Conservation (phyloP, 2,888 invertebrate genomes). For the Hemaris fuciformis region DNA sequence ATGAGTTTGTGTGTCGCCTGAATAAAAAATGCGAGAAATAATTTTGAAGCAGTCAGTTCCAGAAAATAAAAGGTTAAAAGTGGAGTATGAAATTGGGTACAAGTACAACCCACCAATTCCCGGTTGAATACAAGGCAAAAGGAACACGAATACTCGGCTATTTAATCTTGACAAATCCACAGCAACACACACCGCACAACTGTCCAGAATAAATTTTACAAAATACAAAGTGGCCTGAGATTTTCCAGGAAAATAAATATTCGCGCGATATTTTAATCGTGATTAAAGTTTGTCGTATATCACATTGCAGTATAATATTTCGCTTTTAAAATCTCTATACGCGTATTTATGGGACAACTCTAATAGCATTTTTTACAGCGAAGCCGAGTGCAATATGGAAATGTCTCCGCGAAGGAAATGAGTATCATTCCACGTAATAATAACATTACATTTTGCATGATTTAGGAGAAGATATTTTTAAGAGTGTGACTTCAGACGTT, state of each 20-base stretch:
- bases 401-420: background rate
- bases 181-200: background rate
- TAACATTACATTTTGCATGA: background rate
- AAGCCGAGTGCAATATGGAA: background rate
- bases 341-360: slow-evolving; percentile 3
- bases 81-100: too few relatives aligned
- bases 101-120: too few relatives aligned
- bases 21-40: too few relatives aligned
- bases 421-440: slow-evolving; percentile 1
- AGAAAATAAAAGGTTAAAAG: too few relatives aligned
- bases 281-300: slow-evolving; percentile 35
- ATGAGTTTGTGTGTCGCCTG: too few relatives aligned
- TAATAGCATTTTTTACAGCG: slow-evolving; percentile 5
- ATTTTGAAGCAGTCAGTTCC: too few relatives aligned
- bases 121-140: too few relatives aligned
- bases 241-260: background rate
- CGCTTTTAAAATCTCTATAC: background rate
- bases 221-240: background rate
- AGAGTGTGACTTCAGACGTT: too few relatives aligned
- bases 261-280: slow-evolving; percentile 16
- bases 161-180: background rate
- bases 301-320: slow-evolving; percentile 13
- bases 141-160: background rate
- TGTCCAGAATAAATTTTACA: background rate
- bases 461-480: background rate